Conservation (phyloP, 1,140 invertebrate genomes). For the Drosophila pandora region DNA sequence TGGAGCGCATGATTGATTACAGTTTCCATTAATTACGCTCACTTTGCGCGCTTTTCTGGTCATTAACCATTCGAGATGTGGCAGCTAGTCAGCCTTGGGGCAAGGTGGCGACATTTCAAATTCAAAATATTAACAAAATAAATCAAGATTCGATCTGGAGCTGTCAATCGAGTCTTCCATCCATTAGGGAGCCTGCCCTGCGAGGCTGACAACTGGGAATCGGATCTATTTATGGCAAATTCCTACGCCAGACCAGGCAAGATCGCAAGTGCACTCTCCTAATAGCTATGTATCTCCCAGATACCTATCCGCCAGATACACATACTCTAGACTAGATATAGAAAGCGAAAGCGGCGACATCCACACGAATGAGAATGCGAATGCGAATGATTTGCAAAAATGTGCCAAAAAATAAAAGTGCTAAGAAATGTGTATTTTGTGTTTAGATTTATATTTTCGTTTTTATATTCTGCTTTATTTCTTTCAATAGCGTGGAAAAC, state of each 20-base stretch:
- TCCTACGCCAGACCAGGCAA: slow-evolving; percentile 44
- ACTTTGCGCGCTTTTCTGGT: slow-evolving; percentile 63
- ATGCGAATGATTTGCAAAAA: slow-evolving; percentile 32
- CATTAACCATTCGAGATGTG: slow-evolving; percentile 60
- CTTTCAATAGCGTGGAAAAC: slow-evolving; percentile 25
- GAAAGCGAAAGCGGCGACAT: slow-evolving; percentile 35
- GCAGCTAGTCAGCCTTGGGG: not conserved
- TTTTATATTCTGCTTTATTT: slow-evolving; percentile 42
- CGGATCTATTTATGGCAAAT: slow-evolving; percentile 74
- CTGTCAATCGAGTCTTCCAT: slow-evolving; percentile 27
- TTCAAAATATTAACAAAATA: slow-evolving; percentile 42
- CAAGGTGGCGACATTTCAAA: slow-evolving; percentile 32
- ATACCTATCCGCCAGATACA: not conserved
- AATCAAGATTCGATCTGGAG: slow-evolving; percentile 39
- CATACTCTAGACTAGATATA: slow-evolving; percentile 1
- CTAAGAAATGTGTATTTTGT: slow-evolving; percentile 14
- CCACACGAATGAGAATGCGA: not conserved
- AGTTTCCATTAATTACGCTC: slow-evolving; percentile 71
- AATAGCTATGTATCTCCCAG: not conserved
- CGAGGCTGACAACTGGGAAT: slow-evolving; percentile 17
- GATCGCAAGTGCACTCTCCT: slow-evolving; percentile 55
- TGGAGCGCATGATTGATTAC: slow-evolving; percentile 80
- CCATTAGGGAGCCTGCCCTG: slow-evolving; percentile 35
- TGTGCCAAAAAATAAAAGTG: slow-evolving; percentile 1
- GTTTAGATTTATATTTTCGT: not conserved